phyloP scores from a whole-genome alignment of 1,140 invertebrate species.

The Heliconius eleuchia region DNA sequence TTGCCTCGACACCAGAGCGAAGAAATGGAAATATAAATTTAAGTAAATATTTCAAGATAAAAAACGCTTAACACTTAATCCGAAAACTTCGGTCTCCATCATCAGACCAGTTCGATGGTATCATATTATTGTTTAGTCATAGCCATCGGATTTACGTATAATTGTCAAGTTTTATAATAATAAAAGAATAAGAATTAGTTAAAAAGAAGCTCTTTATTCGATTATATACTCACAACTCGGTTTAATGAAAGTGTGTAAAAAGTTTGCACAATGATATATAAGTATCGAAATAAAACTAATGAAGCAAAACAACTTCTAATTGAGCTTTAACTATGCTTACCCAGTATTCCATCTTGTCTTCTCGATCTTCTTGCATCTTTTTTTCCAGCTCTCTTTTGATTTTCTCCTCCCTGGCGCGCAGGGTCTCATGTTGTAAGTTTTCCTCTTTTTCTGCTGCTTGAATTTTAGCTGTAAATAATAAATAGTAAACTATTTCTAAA shows the following conservation, averaged over 20 bases:
- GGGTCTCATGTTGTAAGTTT: constrained; percentile 73
- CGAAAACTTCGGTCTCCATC: too few relatives aligned
- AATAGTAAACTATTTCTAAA: background rate
- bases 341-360: constrained; percentile 77
- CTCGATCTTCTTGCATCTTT: constrained; percentile 67
- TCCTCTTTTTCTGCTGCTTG: constrained; percentile 74
- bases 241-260: background rate
- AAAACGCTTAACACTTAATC: too few relatives aligned
- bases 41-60: too few relatives aligned
- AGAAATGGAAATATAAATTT: too few relatives aligned
- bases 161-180: too few relatives aligned
- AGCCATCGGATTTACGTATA: too few relatives aligned
- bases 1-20: too few relatives aligned
- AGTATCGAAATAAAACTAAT: background rate
- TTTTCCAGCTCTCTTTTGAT: constrained; percentile 69
- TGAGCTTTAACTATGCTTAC: constrained; percentile 34
- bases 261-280: too few relatives aligned
- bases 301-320: background rate
- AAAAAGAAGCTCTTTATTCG: background rate
- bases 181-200: too few relatives aligned
- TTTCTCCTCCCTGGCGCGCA: constrained; percentile 72
- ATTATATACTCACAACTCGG: too few relatives aligned
- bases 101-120: too few relatives aligned
- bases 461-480: constrained; percentile 48
- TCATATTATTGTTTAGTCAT: too few relatives aligned